Conservation (phyloP, 2,797 vertebrate genomes). For the Molossus alvarezi region DNA sequence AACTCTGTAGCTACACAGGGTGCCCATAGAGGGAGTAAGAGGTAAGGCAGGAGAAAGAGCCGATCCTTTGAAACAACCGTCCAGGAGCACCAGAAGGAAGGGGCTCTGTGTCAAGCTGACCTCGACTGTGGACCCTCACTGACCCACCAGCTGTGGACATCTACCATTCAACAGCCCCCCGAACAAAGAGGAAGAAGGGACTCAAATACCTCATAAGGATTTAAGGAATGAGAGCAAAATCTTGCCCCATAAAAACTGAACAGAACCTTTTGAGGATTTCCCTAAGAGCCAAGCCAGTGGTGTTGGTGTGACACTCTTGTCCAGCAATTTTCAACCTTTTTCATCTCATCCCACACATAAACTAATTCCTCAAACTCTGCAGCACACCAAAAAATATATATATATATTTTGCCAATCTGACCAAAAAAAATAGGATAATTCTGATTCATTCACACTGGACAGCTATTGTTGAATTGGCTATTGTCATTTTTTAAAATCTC, state of each 20-base stretch:
- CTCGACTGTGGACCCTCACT: not conserved
- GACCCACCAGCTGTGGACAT: not conserved
- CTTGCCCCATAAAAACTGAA: not conserved
- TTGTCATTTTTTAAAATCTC: not conserved
- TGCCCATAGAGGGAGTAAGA: rapidly evolving
- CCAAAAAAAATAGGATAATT: not conserved
- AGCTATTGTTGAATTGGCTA: not conserved
- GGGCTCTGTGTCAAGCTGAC: not conserved
- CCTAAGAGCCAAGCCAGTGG: not conserved
- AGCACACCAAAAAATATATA: not conserved
- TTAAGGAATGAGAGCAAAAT: not conserved
- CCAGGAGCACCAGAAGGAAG: not conserved
- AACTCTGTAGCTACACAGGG: not conserved
- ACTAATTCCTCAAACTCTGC: not conserved
- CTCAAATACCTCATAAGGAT: not conserved
- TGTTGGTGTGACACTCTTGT: not conserved
- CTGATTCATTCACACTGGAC: not conserved
- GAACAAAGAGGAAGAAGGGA: not conserved
- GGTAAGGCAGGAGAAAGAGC: not conserved
- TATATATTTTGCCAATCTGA: not conserved
- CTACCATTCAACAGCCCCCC: not conserved
- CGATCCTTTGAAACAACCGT: too few relatives aligned
- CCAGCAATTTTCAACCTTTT: not conserved
- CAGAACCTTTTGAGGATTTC: not conserved
- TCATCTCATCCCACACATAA: not conserved